Conservation (phyloP, 2,797 vertebrate genomes). For the Cyprinodon diabolis region DNA sequence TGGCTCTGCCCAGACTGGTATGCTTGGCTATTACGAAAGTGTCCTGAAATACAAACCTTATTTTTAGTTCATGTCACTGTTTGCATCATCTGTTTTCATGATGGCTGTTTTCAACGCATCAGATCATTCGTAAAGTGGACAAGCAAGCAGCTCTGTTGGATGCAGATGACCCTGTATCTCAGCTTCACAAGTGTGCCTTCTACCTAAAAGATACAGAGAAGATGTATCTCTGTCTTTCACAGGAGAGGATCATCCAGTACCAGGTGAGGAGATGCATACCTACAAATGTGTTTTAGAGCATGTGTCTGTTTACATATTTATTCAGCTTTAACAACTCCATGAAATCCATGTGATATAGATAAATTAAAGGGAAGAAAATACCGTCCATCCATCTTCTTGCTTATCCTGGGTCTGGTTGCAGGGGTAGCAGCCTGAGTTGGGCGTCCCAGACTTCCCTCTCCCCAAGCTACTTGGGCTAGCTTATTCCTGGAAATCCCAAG, state of each 20-base stretch:
- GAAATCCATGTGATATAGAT: too few relatives aligned
- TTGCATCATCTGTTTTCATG: slow-evolving; percentile 3
- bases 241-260: slow-evolving; percentile 99
- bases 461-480: too few relatives aligned
- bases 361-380: background rate
- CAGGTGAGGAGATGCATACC: slow-evolving; percentile 79
- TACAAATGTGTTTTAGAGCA: background rate
- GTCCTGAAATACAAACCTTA: background rate
- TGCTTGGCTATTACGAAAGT: background rate
- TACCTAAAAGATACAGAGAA: slow-evolving; percentile 82
- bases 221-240: slow-evolving; percentile 90
- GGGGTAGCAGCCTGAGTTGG: too few relatives aligned
- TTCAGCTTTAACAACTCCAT: too few relatives aligned
- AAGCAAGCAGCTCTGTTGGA: slow-evolving; percentile 79
- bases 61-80: background rate
- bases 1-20: slow-evolving; percentile 98
- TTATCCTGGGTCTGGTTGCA: too few relatives aligned
- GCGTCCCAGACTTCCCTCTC: too few relatives aligned
- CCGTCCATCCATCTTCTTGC: too few relatives aligned
- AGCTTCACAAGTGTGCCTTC: slow-evolving; percentile 82
- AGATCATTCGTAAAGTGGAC: slow-evolving; percentile 83
- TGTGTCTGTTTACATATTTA: background rate
- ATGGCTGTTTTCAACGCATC: background rate
- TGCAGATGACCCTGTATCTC: slow-evolving; percentile 80
- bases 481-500: too few relatives aligned